Conservation (phyloP, 2,797 vertebrate genomes). For the Falco peregrinus region DNA sequence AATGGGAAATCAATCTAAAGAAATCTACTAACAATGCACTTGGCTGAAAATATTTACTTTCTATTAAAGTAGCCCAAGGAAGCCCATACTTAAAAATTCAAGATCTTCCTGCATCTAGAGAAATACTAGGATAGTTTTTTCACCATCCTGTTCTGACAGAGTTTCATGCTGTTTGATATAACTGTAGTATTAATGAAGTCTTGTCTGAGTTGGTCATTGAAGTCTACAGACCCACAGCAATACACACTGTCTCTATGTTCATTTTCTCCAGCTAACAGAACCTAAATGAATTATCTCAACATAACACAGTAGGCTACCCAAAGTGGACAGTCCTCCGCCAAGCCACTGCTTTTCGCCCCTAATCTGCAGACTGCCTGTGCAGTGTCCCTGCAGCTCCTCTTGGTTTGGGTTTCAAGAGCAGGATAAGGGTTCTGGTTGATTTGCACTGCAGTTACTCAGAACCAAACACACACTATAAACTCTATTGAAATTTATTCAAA, state of each 20-base stretch:
- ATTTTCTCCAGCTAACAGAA: background rate
- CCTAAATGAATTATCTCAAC: background rate
- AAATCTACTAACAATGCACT: background rate
- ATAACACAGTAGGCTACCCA: background rate
- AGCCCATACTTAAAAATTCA: background rate
- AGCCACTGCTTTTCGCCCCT: background rate
- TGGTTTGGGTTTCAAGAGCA: background rate
- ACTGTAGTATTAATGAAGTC: background rate
- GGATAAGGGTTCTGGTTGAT: background rate
- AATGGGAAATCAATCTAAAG: background rate
- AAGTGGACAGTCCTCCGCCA: background rate
- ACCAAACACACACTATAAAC: background rate
- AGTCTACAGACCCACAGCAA: background rate
- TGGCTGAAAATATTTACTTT: background rate
- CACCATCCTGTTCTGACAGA: background rate
- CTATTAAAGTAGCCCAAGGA: background rate
- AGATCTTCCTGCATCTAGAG: background rate
- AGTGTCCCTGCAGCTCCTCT: background rate
- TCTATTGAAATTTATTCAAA: background rate
- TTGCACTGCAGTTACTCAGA: background rate
- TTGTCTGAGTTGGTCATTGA: background rate
- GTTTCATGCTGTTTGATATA: background rate
- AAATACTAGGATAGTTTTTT: background rate
- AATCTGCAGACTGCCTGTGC: background rate
- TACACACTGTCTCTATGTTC: background rate